A percentile compares a stretch with the other conserved stretches of the same genome.
Conservation (phyloP, 2,888 invertebrate species). For the Diplolepis rosae region DNA sequence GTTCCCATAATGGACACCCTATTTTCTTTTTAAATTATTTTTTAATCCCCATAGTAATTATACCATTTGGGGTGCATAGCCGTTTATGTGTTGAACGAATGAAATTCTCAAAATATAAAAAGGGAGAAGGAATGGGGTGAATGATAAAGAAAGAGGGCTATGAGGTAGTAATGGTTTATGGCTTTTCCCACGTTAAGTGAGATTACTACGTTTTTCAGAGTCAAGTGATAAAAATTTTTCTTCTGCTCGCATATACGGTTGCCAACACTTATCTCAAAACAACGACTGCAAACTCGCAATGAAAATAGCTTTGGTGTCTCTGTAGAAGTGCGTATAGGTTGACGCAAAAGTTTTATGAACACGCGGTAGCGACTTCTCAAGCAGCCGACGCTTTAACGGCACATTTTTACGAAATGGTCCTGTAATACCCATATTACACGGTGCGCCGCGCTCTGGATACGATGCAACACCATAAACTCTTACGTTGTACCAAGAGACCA, state of each 20-base stretch:
- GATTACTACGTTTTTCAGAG: constrained; percentile 38
- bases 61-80: neutral
- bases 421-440: constrained; percentile 56
- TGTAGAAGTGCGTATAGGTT: constrained; percentile 7
- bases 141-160: constrained; percentile 31
- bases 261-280: constrained; percentile 13
- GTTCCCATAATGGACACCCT: neutral
- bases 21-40: neutral
- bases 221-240: constrained; percentile 37
- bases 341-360: constrained; percentile 51
- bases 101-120: neutral
- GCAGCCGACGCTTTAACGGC: constrained; percentile 53
- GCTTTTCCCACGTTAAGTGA: constrained; percentile 35
- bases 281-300: neutral
- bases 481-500: constrained; percentile 40
- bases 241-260: constrained; percentile 18
- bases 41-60: neutral
- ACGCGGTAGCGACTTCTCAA: constrained; percentile 47
- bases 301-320: constrained; percentile 18
- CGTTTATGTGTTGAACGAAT: neutral
- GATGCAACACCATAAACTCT: constrained; percentile 57
- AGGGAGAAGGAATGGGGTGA: neutral
- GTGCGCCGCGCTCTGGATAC: constrained; percentile 45
- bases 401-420: constrained; percentile 54
- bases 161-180: constrained; percentile 39